Percentiles rank a stretch among this genome's conserved stretches.
These are phyloP conservation scores for Esperia sulphurella DNA, from an alignment of 2,888 invertebrate genomes.

Conservation along the genomic window DNA sequence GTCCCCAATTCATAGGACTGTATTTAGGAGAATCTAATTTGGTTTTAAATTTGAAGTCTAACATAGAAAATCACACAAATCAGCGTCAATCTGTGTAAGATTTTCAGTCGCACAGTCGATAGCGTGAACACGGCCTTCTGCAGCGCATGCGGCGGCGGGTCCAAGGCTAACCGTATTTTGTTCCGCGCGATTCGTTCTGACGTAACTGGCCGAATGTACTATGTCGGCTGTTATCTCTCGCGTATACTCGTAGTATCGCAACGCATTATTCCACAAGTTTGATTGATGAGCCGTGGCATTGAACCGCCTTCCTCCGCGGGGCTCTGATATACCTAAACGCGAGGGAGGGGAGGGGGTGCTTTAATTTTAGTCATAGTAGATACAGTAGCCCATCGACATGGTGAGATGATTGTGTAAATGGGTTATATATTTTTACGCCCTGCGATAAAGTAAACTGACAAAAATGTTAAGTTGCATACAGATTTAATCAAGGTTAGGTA, in stretches of 20 bases:
- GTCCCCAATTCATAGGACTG: too few species aligned
- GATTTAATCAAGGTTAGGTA: too few species aligned
- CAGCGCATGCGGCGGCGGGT: slow-evolving; percentile 48
- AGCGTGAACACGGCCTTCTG: slow-evolving; percentile 35
- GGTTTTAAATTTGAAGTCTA: too few species aligned
- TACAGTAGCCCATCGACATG: slow-evolving; percentile 1
- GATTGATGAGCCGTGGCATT: too few species aligned
- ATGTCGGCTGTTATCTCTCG: slow-evolving; percentile 25
- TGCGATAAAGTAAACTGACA: not conserved
- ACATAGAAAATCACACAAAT: too few species aligned
- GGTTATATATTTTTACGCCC: not conserved
- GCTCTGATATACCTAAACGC: too few species aligned
- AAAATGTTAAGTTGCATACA: not conserved
- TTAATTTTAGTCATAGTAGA: not conserved
- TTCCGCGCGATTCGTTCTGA: slow-evolving; percentile 63
- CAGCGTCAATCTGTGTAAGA: too few species aligned
- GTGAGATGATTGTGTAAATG: slow-evolving; percentile 2
- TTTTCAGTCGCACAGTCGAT: slow-evolving; percentile 11
- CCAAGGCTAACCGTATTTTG: slow-evolving; percentile 72
- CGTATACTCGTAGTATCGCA: slow-evolving; percentile 22
- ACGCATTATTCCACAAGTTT: too few species aligned
- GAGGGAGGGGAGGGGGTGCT: too few species aligned
- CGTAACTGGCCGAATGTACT: slow-evolving; percentile 57
- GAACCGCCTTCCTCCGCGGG: too few species aligned
- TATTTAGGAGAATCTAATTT: too few species aligned